Base-by-base conservation (phyloP, 2,888 invertebrate genomes). In the Bombylius discolor region DNA sequence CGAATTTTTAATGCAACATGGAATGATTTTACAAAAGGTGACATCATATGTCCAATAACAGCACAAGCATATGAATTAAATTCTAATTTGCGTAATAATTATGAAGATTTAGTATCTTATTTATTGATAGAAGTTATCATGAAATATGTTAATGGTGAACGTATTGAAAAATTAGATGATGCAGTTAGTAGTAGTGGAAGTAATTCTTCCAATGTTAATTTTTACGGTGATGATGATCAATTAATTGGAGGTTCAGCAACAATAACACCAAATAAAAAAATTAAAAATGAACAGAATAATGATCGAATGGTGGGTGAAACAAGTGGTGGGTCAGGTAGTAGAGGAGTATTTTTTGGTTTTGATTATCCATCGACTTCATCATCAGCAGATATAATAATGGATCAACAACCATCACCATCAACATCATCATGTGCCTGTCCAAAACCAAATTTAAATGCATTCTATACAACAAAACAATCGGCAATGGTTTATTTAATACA, bases 1-100 rank as follows among this genome's bases (percentile, higher is more conserved):
- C 79, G 83, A 65, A 81, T 89, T 56, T 73, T 89, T 23, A 82
- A 84, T 68, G 83, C 84, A 45, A 82, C 86, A 4, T 89, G 87
- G 83, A 79, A 79, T 59, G 81, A 81, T 64, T 77, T 77, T 52
- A 78, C 78, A 65, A 75, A 76, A 64, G 81, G 81, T 70, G 67
- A 66, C 58, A 78, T 79, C 61, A 80, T 80, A 61, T 80, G 81
- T 62, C 78, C 78, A 61, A 77, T 78, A 59, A 79, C 80, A 52
- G 80, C 80, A 49, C 75, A 78, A 54, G 73, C 80, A 62, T 73
- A 78, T 59, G 81, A 79, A 68, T 79, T 76, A 64, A 77, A 76
- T 65, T 74, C 70, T 66, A 52, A 65, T 75, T 31, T 51, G 14
- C 61, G 72, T 67, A 71, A 75, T 68, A 65, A 69, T 42, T 73